Base-by-base conservation (phyloP, 92 coral and sea anemone species). In the Zoanthus sociatus region DNA sequence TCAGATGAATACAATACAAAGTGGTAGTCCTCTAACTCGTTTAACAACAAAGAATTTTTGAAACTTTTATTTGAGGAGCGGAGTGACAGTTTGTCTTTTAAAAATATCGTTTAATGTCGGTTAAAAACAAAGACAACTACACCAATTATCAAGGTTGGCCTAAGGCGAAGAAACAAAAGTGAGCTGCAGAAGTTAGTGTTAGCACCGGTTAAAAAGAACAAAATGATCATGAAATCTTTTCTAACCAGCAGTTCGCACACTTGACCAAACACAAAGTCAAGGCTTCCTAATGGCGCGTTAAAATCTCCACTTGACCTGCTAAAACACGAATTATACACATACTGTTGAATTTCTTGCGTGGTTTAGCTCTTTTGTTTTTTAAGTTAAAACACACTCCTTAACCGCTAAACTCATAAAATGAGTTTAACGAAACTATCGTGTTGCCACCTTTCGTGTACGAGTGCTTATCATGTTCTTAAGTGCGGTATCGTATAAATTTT, bases 81-180 rank as follows among this genome's bases (percentile, higher is more conserved):
- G 56, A 84, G 77, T 88, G 89, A 78, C 82, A 87, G 84, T 71
- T 88, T 91, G 94, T 78, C 94, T 90, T 78, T 56, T 78, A 88
- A 81, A 90, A 91, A 91, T 91, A 91, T 91, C 94, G 87, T 87
- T 91, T 91, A 88, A 84, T 88, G 94, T 88, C 94, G 94, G 94
- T 84, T 76, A 83, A 88, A 88, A 83, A 72, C 67, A 75, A 88
- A 73, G 88, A 81, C 85, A 64, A 81, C 85, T 64, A 81, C 85
- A 64, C 74, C 85, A 81, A 81, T 81, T 81, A 81, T 81, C 76
- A 74, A 47, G 74, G 70, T 71, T 81, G 85, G 85, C 85, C 85
- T 81, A 45, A 81, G 85, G 85, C 85, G 48, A 81, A 81, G 85
- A 81, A 81, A 81, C 50, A 64, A 48, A 76, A 81, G 75, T 64